Conservation (phyloP, 2,888 invertebrate genomes). For the Steinernema carpocapsae region DNA sequence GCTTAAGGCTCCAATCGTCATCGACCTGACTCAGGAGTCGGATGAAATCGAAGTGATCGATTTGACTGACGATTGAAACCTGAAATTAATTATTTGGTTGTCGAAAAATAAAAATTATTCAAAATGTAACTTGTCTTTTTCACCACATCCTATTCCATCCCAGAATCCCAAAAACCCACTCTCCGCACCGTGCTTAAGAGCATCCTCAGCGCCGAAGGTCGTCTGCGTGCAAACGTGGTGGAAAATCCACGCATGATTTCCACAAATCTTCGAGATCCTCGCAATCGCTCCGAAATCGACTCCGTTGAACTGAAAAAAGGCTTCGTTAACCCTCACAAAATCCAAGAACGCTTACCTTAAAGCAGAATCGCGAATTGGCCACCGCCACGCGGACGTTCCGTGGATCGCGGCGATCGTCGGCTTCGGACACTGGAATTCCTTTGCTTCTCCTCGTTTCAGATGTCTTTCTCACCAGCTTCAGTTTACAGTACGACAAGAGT, state of each 20-base stretch:
- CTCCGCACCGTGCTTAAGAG: slow-evolving; percentile 2
- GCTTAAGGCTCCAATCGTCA: too few relatives aligned
- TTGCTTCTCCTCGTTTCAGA: not conserved
- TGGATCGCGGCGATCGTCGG: slow-evolving; percentile 18
- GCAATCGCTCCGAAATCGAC: slow-evolving; percentile 2
- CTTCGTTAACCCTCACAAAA: not conserved
- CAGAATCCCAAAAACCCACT: not conserved
- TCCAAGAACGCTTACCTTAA: slow-evolving; percentile 2
- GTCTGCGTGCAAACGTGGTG: not conserved
- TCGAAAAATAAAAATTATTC: too few relatives aligned
- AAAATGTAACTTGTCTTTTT: too few relatives aligned
- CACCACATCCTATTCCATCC: too few relatives aligned
- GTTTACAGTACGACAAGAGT: too few relatives aligned
- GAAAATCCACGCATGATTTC: slow-evolving; percentile 4
- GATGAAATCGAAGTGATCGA: too few relatives aligned
- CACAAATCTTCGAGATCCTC: not conserved
- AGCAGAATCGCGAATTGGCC: not conserved
- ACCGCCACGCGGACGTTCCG: not conserved
- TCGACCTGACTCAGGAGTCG: too few relatives aligned
- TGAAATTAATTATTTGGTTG: too few relatives aligned
- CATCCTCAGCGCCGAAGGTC: slow-evolving; percentile 7
- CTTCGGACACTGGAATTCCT: slow-evolving; percentile 1
- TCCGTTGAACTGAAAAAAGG: slow-evolving; percentile 1
- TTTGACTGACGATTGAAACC: too few relatives aligned
- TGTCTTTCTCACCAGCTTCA: not conserved